Percentiles rank a stretch among this genome's conserved stretches.
These are phyloP conservation scores for Bryconaethiops microstoma DNA, from an alignment of 2,797 vertebrate species.

Conservation along the genomic window DNA sequence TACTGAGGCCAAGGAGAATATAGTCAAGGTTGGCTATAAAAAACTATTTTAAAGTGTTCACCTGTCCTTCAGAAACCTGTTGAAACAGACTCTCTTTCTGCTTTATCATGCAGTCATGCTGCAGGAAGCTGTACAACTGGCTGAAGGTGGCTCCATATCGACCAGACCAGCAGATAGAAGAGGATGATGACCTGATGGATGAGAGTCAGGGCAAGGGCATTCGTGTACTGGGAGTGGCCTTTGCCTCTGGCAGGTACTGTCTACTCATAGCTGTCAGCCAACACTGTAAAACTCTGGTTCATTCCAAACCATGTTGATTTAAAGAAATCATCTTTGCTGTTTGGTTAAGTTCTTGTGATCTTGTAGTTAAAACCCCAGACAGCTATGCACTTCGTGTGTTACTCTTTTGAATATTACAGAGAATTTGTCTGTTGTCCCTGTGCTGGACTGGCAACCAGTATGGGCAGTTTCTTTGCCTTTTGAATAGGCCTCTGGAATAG, in stretches of 20 bases:
- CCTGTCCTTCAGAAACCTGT: neutral
- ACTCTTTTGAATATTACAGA: too few relatives aligned
- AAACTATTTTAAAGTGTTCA: neutral
- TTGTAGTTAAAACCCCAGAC: neutral
- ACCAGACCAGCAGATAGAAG: constrained; percentile 96
- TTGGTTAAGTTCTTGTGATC: neutral
- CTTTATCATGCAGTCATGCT: constrained; percentile 83
- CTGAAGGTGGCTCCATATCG: constrained; percentile 94
- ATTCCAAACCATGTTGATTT: neutral
- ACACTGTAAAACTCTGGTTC: neutral
- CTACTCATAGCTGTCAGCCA: neutral
- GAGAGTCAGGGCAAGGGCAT: constrained; percentile 96
- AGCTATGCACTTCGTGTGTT: neutral
- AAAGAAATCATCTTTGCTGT: neutral
- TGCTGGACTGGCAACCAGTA: too few relatives aligned
- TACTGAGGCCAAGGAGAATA: constrained; percentile 93
- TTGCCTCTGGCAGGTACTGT: constrained; percentile 89
- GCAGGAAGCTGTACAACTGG: constrained; percentile 95
- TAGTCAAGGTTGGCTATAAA: constrained; percentile 84
- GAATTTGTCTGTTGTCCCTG: too few relatives aligned
- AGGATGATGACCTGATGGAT: constrained; percentile 98
- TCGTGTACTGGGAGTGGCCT: constrained; percentile 92
- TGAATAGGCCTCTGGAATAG: too few relatives aligned
- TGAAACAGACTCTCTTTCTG: neutral
- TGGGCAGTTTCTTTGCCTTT: too few relatives aligned